A percentile compares a stretch with the other conserved stretches of the same genome.
phyloP scores from a whole-genome alignment of 2,888 invertebrate genomes.

The Tipula vernalis region DNA sequence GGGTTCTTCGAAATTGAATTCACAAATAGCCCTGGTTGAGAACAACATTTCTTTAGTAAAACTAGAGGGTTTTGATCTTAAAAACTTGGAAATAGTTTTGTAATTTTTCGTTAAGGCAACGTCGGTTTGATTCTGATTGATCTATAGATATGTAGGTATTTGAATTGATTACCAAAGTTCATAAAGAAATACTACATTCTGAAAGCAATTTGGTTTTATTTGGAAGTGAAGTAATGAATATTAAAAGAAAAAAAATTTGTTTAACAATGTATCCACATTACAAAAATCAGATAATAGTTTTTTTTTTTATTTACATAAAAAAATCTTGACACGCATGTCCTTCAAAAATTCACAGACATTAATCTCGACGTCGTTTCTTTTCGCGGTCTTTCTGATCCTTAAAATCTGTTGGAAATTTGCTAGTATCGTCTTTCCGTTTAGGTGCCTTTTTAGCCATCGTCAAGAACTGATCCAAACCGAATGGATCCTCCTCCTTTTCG shows the following conservation, averaged over 20 bases:
- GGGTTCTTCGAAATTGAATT: no score
- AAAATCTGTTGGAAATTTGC: constrained; percentile 13
- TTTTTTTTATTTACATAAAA: not conserved
- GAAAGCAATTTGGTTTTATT: not conserved
- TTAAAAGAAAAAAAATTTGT: not conserved
- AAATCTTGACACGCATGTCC: not conserved
- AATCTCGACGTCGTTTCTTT: constrained; percentile 36
- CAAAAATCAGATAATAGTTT: not conserved
- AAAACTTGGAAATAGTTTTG: no score
- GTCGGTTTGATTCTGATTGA: no score
- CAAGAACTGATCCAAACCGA: constrained; percentile 96
- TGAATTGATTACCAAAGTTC: not conserved
- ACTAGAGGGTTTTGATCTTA: no score
- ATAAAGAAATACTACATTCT: not conserved
- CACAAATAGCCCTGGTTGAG: no score
- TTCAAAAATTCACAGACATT: constrained; percentile 16
- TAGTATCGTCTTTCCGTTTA: constrained; percentile 38
- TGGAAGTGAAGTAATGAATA: no score
- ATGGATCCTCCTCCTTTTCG: constrained; percentile 82
- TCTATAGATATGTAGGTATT: no score
- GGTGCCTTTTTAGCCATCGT: constrained; percentile 83
- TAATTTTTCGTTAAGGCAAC: no score
- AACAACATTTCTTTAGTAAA: no score
- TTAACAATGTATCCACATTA: not conserved
- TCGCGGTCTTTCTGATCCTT: constrained; percentile 36